Conservation (phyloP, 2,113 vertebrate genomes). For the Sander vitreus region DNA sequence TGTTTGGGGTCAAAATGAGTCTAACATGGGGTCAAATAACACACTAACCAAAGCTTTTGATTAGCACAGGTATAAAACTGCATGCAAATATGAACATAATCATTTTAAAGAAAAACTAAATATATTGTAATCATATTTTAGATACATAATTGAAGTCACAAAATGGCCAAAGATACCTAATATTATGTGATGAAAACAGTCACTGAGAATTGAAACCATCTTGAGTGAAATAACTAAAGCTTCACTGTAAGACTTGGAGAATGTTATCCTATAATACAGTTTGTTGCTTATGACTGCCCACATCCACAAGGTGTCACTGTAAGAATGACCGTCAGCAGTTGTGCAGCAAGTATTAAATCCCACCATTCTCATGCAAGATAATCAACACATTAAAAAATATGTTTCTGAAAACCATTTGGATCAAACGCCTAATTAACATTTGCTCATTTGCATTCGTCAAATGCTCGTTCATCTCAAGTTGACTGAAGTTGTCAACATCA, state of each 20-base stretch:
- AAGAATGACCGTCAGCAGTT: conserved; percentile 37
- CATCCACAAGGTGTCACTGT: conserved; percentile 65
- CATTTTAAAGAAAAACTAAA: background rate
- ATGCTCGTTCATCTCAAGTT: conserved; percentile 56
- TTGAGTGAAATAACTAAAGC: background rate
- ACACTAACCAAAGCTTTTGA: background rate
- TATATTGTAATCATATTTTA: background rate
- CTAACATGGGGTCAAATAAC: background rate
- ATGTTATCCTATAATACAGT: background rate
- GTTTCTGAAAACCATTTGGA: conserved; percentile 24
- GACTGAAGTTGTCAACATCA: conserved; percentile 74
- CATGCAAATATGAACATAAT: background rate
- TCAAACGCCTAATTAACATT: conserved; percentile 58
- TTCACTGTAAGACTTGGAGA: background rate
- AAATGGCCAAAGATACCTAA: background rate
- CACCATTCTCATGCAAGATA: background rate
- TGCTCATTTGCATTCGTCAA: conserved; percentile 62
- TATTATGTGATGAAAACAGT: background rate
- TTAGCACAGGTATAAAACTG: background rate
- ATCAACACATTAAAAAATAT: conserved; percentile 23
- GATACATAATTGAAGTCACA: background rate
- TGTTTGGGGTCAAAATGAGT: background rate
- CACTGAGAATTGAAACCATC: background rate
- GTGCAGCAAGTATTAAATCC: background rate
- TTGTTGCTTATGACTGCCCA: background rate